phyloP scores from a whole-genome alignment of 2,888 invertebrate genomes.

The Anoncus sp. region DNA sequence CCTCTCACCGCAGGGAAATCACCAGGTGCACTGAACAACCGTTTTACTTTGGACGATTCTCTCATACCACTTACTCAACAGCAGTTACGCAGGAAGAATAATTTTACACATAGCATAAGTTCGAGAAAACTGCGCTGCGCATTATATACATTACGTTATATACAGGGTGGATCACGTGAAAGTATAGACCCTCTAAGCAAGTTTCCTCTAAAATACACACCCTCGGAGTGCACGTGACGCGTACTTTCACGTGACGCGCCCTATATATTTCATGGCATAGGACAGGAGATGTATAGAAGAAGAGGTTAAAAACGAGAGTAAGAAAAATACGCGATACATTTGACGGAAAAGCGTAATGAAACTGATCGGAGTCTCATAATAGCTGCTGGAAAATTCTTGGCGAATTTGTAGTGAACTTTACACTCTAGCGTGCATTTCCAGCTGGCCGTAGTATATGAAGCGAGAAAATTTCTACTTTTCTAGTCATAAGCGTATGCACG shows the following conservation, averaged over 20 bases:
- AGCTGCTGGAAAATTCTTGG: not conserved
- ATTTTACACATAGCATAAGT: slow-evolving; percentile 22
- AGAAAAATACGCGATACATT: slow-evolving; percentile 1
- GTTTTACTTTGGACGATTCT: slow-evolving; percentile 29
- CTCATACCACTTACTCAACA: slow-evolving; percentile 12
- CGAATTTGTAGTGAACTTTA: not conserved
- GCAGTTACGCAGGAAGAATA: slow-evolving; percentile 53
- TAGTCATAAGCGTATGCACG: slow-evolving; percentile 32
- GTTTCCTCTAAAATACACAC: no score
- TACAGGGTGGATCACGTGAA: no score
- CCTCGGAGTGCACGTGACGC: no score
- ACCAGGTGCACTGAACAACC: slow-evolving; percentile 54
- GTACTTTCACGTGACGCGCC: no score
- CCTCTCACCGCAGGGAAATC: slow-evolving; percentile 62
- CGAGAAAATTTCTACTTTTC: slow-evolving; percentile 41
- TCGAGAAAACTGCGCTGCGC: not conserved
- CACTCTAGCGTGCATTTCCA: slow-evolving; percentile 14
- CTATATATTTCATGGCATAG: no score
- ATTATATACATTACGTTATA: not conserved
- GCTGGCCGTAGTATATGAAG: slow-evolving; percentile 36
- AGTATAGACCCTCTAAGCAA: no score
- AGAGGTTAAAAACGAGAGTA: not conserved
- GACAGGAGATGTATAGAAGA: not conserved
- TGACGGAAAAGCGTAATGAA: slow-evolving; percentile 3
- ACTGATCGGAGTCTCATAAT: slow-evolving; percentile 2